Evolutionary conservation across 1,140 invertebrate species (phyloP).

Genomic region (Aphelinus atriplicis): DNA sequence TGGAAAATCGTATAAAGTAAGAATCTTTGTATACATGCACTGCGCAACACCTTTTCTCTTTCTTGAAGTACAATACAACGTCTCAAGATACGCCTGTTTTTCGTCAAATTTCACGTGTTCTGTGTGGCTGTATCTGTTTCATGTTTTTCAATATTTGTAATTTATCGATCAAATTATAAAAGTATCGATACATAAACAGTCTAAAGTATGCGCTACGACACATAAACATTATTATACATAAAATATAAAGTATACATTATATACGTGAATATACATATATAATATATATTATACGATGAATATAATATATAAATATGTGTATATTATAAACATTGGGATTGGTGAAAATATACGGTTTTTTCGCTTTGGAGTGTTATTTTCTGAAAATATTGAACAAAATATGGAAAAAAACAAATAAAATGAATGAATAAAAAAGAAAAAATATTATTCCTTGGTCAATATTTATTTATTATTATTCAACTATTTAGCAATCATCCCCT

Average conservation of each 20-base stretch:
- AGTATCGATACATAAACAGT: slow-evolving; percentile 65
- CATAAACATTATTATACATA: slow-evolving; percentile 66
- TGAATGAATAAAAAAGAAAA: slow-evolving; percentile 62
- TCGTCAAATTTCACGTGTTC: not conserved
- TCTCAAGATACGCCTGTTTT: not conserved
- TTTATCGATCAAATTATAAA: slow-evolving; percentile 67
- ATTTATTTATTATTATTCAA: too few species aligned
- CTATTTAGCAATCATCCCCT: too few species aligned
- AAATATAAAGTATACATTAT: slow-evolving; percentile 65
- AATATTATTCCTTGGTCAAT: slow-evolving; percentile 3
- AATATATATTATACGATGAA: slow-evolving; percentile 57
- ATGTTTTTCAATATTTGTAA: slow-evolving; percentile 68
- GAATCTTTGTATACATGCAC: too few species aligned
- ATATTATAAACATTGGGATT: slow-evolving; percentile 65
- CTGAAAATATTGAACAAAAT: slow-evolving; percentile 69
- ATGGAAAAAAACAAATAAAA: slow-evolving; percentile 68
- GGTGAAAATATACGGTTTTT: slow-evolving; percentile 67
- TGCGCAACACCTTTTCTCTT: too few species aligned
- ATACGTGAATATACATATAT: slow-evolving; percentile 63
- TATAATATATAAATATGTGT: slow-evolving; percentile 60
- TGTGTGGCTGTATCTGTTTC: slow-evolving; percentile 61
- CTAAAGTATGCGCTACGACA: slow-evolving; percentile 67
- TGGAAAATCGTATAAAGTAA: too few species aligned
- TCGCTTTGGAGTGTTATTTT: slow-evolving; percentile 70
- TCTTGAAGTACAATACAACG: too few species aligned